Conservation (phyloP, 2,797 vertebrate species). For the Oryzias sinensis region DNA sequence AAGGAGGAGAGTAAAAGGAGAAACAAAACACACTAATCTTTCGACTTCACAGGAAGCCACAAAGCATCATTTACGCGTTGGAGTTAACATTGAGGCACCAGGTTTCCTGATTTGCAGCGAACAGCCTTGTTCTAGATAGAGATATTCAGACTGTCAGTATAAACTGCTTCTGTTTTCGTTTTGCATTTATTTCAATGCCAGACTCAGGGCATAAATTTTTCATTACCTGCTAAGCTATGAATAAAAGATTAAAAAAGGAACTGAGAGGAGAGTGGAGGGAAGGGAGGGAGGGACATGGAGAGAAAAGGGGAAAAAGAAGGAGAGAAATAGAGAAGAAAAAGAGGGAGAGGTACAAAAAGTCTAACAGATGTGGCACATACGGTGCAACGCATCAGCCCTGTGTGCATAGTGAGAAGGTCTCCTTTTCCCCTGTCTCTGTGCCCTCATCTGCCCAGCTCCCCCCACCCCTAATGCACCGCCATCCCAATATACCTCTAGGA, state of each 20-base stretch:
- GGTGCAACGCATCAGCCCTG: slow-evolving; percentile 84
- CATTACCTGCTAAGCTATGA: slow-evolving; percentile 99
- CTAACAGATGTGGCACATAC: slow-evolving; percentile 89
- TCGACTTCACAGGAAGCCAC: slow-evolving; percentile 72
- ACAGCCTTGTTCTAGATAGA: slow-evolving; percentile 98
- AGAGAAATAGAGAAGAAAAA: slow-evolving; percentile 15
- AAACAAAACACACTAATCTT: slow-evolving; percentile 77
- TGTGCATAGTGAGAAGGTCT: slow-evolving; percentile 89
- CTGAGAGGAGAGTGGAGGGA: slow-evolving; percentile 77
- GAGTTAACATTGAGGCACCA: slow-evolving; percentile 76
- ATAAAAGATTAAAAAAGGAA: slow-evolving; percentile 99
- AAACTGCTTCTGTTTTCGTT: slow-evolving; percentile 99
- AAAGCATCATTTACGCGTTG: slow-evolving; percentile 77
- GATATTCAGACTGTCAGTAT: slow-evolving; percentile 99
- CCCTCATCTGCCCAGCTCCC: slow-evolving; percentile 56
- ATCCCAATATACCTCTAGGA: slow-evolving; percentile 79
- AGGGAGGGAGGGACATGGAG: slow-evolving; percentile 50
- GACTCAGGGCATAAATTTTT: slow-evolving; percentile 99
- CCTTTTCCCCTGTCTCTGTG: slow-evolving; percentile 57
- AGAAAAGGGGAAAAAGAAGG: slow-evolving; percentile 41
- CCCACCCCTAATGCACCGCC: slow-evolving; percentile 63
- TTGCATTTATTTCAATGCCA: slow-evolving; percentile 99
- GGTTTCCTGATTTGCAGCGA: slow-evolving; percentile 89
- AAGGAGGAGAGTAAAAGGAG: slow-evolving; percentile 62
- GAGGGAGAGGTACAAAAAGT: slow-evolving; percentile 74